phyloP scores from a whole-genome alignment of 2,113 vertebrate genomes.

The Steatornis caripensis region DNA sequence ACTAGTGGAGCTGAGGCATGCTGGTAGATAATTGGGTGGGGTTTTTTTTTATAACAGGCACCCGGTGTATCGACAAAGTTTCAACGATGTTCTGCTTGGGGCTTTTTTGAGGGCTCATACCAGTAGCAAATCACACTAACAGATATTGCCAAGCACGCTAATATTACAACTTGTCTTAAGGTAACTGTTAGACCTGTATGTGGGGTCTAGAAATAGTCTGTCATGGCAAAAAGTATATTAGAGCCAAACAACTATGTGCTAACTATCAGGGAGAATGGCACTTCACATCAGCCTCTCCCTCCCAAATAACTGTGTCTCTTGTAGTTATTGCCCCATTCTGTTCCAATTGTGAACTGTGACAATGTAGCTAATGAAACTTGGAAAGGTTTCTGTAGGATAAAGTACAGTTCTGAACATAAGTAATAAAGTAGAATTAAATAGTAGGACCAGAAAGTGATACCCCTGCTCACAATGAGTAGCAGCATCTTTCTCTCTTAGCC shows the following conservation, averaged over 20 bases:
- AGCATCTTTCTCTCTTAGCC: background rate
- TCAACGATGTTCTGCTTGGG: background rate
- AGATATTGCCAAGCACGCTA: background rate
- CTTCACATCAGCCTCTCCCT: background rate
- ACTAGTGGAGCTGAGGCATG: background rate
- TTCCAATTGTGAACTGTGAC: background rate
- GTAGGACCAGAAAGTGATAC: background rate
- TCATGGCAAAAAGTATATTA: background rate
- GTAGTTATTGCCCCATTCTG: background rate
- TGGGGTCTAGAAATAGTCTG: background rate
- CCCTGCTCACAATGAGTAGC: background rate
- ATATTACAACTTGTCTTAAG: background rate
- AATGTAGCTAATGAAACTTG: background rate
- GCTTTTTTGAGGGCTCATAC: background rate
- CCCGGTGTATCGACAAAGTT: background rate
- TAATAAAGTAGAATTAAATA: background rate
- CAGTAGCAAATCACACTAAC: background rate
- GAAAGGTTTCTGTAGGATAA: background rate
- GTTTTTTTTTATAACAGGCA: background rate
- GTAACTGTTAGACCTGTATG: background rate
- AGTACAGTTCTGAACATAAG: background rate
- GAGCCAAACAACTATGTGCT: background rate
- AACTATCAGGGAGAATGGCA: background rate
- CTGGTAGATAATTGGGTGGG: rapidly evolving
- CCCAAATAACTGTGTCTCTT: background rate